A percentile compares a stretch with the other conserved stretches of the same genome.
Evolutionary conservation across 1,140 invertebrate genomes (phyloP).

Genomic region (Nymphalis io): DNA sequence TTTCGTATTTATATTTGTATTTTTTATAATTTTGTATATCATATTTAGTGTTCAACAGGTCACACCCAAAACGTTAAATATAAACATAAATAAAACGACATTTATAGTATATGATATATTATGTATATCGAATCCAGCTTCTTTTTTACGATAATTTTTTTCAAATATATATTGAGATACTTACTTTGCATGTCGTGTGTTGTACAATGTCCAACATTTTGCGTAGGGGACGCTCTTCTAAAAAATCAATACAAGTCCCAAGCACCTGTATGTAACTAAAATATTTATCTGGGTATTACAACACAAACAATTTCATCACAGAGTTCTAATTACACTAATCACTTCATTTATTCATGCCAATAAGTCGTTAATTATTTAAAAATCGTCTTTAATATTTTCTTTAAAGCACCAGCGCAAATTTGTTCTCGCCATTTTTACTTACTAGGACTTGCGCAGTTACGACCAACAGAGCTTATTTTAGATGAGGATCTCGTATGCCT

Average conservation of each 20-base stretch:
- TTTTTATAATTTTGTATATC: too few species aligned
- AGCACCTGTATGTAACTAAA: neutral
- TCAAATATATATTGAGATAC: neutral
- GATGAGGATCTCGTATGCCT: neutral
- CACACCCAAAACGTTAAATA: too few species aligned
- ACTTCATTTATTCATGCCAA: neutral
- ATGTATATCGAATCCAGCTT: neutral
- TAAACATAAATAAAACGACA: too few species aligned
- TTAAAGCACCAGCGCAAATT: slow-evolving; percentile 16
- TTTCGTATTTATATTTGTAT: too few species aligned
- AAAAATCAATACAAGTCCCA: slow-evolving; percentile 10
- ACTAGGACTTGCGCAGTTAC: slow-evolving; percentile 18
- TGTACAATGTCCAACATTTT: slow-evolving; percentile 13
- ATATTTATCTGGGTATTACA: neutral
- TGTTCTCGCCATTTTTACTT: slow-evolving; percentile 17
- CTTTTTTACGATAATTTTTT: neutral
- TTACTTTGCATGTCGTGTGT: slow-evolving; percentile 9
- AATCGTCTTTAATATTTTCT: slow-evolving; percentile 8
- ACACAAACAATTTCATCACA: slow-evolving; percentile 1
- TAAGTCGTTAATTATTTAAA: neutral
- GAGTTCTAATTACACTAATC: slow-evolving; percentile 7
- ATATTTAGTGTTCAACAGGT: too few species aligned
- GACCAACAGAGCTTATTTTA: neutral
- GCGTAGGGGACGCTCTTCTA: slow-evolving; percentile 6
- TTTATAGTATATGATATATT: too few species aligned